Conservation (phyloP, 2,797 vertebrate species). For the Bovichtus variegatus region DNA sequence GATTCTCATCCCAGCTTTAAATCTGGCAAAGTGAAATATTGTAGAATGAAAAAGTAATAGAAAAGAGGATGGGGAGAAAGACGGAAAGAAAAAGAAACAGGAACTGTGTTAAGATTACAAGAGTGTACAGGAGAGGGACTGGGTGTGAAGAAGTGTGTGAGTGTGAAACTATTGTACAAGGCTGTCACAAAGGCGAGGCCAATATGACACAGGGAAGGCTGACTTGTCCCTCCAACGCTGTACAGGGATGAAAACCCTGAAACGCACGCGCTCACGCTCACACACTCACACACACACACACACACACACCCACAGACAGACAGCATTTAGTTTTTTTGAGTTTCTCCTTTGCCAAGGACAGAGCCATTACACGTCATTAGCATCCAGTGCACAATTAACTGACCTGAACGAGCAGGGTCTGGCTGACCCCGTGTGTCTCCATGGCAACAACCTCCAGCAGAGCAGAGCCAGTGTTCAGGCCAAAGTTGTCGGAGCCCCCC, state of each 20-base stretch:
- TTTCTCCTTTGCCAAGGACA: slow-evolving; percentile 46
- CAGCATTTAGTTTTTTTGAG: slow-evolving; percentile 12
- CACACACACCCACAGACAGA: neutral
- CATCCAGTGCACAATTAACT: slow-evolving; percentile 54
- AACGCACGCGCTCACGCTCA: neutral
- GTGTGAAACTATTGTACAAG: slow-evolving; percentile 77
- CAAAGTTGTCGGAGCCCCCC: slow-evolving; percentile 69
- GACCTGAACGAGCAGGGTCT: slow-evolving; percentile 82
- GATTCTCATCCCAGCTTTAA: slow-evolving; percentile 23
- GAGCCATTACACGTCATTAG: slow-evolving; percentile 53
- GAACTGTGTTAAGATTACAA: slow-evolving; percentile 13
- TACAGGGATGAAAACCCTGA: slow-evolving; percentile 65
- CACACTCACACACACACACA: slow-evolving; percentile 6
- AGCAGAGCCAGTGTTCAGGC: slow-evolving; percentile 75
- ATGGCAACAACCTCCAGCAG: slow-evolving; percentile 81
- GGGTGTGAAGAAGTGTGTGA: slow-evolving; percentile 58
- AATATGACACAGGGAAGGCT: slow-evolving; percentile 73
- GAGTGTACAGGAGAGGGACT: neutral
- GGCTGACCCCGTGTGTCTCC: slow-evolving; percentile 81
- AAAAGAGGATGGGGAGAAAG: slow-evolving; percentile 15
- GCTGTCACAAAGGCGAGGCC: slow-evolving; percentile 79
- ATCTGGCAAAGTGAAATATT: slow-evolving; percentile 19
- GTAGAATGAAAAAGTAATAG: slow-evolving; percentile 33
- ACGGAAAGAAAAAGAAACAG: neutral
- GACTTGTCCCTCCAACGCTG: slow-evolving; percentile 43